These are phyloP conservation scores for Vesta saturnalis DNA, from an alignment of 2,888 invertebrate species.

Conservation along the genomic window DNA sequence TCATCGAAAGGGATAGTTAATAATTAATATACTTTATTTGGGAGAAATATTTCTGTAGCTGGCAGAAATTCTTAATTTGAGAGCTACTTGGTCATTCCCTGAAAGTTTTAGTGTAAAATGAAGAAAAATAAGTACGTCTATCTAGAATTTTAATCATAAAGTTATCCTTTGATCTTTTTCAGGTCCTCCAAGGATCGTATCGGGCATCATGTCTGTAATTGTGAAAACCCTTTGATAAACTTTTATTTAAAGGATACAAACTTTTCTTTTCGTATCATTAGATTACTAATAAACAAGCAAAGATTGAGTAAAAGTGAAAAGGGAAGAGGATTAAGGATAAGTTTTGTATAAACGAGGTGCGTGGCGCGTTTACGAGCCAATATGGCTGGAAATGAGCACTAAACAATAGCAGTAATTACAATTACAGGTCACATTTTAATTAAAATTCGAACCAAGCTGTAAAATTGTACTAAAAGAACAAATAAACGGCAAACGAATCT, in stretches of 20 bases:
- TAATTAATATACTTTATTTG: not conserved
- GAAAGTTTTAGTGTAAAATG: not conserved
- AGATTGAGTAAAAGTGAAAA: not conserved
- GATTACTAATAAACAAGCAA: not conserved
- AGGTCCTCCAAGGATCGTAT: not conserved
- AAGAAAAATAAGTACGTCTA: too few relatives aligned
- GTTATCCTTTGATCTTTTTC: conserved; percentile 8
- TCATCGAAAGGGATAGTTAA: not conserved
- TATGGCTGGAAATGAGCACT: conserved; percentile 35
- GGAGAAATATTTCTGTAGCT: not conserved
- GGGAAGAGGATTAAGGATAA: conserved; percentile 5
- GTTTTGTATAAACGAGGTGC: conserved; percentile 23
- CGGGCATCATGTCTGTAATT: not conserved
- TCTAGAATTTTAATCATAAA: conserved; percentile 4
- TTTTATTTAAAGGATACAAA: not conserved
- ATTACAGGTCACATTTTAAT: conserved; percentile 46
- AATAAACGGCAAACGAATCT: conserved; percentile 45
- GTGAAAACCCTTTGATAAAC: not conserved
- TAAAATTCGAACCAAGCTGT: conserved; percentile 44
- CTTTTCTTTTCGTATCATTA: not conserved
- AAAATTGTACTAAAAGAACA: conserved; percentile 44
- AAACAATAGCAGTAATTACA: conserved; percentile 40
- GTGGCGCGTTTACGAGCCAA: conserved; percentile 30
- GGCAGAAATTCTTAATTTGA: not conserved
- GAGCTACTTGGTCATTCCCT: not conserved